Base-by-base conservation (phyloP, 2,888 invertebrate genomes). In the Leptinotarsa juncta region DNA sequence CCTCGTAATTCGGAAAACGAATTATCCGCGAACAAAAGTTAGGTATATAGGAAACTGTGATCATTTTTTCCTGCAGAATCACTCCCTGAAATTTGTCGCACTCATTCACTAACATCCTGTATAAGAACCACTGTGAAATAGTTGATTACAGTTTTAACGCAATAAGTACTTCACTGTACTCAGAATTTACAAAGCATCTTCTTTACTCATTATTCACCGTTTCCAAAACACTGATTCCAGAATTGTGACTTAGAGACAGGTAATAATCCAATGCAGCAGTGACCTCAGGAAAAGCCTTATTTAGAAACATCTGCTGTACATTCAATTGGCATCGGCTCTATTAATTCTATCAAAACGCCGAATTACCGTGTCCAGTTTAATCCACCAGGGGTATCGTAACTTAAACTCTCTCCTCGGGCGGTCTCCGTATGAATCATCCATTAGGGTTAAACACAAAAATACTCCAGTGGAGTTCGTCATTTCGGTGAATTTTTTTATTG, bases 391-490 rank as follows among this genome's bases (percentile, higher is more conserved):
- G 73, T 67, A 74, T 42, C 62, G 62, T 18, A 42, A 42, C 62
- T 62, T 62, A 26, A 26, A n/a, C 42, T 74, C 73, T 70, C 70
- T 74, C 60, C 50, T 23, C 70, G 51, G 48, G 67, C 70, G 73
- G 67, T 66, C 73, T 48, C 65, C 67, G 70, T 67, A 74, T 74
- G 73, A 74, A 70, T 74, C 73, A 74, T 57, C 73, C 57, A 48
- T 70, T 74, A 70, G 73, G 73, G 73, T 74, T 74, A 51, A 74
- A 57, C n/a, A 32, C 57, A 60, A n/a, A n/a, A n/a, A 62, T 57
- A 57, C 57, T 57, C 20, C 57, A 57, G 1, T 23, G 12, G 23
- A 57, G 15, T 57, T 57, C 20, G 57, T 15, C 57, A 23, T 57
- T 57, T 57, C 23, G 4, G 14, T 57, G 20, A 16, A 14, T 15